These are phyloP conservation scores for Calosoma granatense DNA, from an alignment of 1,140 invertebrate species.

Conservation along the genomic window DNA sequence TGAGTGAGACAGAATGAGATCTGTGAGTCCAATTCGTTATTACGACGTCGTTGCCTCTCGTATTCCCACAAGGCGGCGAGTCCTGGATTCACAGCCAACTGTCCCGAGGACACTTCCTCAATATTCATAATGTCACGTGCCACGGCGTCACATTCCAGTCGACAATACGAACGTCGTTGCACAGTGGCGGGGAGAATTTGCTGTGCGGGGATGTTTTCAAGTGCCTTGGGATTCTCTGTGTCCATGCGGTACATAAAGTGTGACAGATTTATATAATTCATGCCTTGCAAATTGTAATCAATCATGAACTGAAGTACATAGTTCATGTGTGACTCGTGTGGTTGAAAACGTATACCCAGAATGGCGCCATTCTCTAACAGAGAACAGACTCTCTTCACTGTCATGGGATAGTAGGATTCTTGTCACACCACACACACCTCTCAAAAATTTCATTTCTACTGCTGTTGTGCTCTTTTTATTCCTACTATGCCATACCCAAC, in stretches of 20 bases:
- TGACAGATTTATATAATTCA: conserved; percentile 79
- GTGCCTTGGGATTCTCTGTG: conserved; percentile 5
- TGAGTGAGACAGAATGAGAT: conserved; percentile 26
- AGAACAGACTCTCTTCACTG: conserved; percentile 67
- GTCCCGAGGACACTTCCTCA: conserved; percentile 40
- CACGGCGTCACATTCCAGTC: conserved; percentile 61
- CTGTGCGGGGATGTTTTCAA: conserved; percentile 13
- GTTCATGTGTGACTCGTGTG: conserved; percentile 91
- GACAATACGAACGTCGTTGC: conserved; percentile 37
- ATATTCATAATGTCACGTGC: conserved; percentile 71
- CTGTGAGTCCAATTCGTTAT: conserved; percentile 29
- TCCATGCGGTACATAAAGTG: conserved; percentile 53
- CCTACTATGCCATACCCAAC: no score
- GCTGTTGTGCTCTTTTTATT: no score
- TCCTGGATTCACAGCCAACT: conserved; percentile 72
- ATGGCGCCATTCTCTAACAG: conserved; percentile 74
- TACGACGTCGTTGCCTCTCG: conserved; percentile 63
- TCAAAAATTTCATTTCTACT: no score
- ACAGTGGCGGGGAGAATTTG: conserved; percentile 21
- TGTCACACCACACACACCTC: no score
- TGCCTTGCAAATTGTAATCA: conserved; percentile 94
- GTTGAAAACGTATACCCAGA: conserved; percentile 72
- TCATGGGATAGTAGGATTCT: conserved; percentile 83
- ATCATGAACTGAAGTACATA: conserved; percentile 93
- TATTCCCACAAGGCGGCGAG: conserved; percentile 87